Conservation (phyloP, 2,113 vertebrate genomes). For the Procavia capensis region DNA sequence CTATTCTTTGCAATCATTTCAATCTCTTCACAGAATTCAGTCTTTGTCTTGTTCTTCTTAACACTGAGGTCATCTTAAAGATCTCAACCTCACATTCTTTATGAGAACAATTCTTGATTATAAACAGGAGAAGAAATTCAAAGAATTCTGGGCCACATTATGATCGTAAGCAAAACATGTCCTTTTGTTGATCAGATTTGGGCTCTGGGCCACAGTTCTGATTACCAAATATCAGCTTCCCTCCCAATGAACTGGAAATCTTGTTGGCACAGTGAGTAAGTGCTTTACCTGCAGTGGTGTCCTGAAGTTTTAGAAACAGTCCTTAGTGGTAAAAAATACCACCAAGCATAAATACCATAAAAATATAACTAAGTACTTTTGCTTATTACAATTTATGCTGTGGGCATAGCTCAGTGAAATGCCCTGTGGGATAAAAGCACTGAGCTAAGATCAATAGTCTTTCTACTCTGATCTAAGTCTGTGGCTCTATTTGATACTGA, state of each 20-base stretch:
- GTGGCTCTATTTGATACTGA: neutral
- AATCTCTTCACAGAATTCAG: neutral
- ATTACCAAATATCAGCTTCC: neutral
- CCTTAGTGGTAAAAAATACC: neutral
- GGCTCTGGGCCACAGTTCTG: neutral
- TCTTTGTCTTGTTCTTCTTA: neutral
- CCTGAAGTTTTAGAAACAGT: neutral
- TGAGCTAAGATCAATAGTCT: neutral
- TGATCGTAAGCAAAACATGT: neutral
- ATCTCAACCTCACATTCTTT: neutral
- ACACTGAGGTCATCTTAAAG: neutral
- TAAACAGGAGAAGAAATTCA: neutral
- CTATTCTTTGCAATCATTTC: neutral
- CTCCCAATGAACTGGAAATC: too few species aligned
- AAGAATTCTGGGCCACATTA: neutral
- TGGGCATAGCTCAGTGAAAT: neutral
- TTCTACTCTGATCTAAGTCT: neutral
- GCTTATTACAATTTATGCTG: too few species aligned
- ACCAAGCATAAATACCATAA: too few species aligned
- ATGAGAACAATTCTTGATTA: neutral
- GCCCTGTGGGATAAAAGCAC: rapidly evolving
- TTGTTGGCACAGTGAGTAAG: too few species aligned
- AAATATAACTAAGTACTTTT: too few species aligned
- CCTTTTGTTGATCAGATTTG: neutral
- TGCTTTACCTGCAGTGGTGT: rapidly evolving